phyloP scores from a whole-genome alignment of 2,888 invertebrate genomes.

The Piscicola geometra region DNA sequence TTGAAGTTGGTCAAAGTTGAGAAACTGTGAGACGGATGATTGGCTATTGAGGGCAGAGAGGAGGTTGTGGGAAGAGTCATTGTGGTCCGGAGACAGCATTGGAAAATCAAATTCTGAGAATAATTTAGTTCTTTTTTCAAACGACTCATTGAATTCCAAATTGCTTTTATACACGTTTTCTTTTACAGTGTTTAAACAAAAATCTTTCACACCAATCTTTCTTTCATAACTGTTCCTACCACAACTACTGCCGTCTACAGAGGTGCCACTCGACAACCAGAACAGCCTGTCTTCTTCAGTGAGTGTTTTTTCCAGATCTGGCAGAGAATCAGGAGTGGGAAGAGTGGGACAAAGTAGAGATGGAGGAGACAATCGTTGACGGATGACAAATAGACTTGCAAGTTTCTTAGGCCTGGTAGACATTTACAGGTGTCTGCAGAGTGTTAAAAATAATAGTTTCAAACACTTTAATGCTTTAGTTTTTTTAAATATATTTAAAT shows the following conservation, averaged over 20 bases:
- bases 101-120: constrained; percentile 12
- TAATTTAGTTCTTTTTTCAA: neutral
- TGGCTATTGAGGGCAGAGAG: neutral
- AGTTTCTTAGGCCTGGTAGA: neutral
- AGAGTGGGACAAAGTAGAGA: constrained; percentile 15
- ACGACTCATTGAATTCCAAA: neutral
- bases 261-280: neutral
- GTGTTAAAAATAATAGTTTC: neutral
- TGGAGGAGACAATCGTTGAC: neutral
- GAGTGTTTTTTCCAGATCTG: constrained; percentile 28
- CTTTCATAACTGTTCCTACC: neutral
- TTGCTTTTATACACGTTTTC: neutral
- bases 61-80: neutral
- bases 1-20: constrained; percentile 9
- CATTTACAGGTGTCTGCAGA: neutral
- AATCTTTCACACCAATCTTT: neutral
- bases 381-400: neutral
- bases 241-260: neutral
- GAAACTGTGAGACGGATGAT: neutral
- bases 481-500: too few species aligned
- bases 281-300: constrained; percentile 4
- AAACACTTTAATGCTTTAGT: too few species aligned
- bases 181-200: neutral
- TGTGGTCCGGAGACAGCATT: constrained; percentile 1
- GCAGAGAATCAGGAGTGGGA: constrained; percentile 30